Conservation (phyloP, 2,888 invertebrate species). For the Yponomeuta plumbellus region DNA sequence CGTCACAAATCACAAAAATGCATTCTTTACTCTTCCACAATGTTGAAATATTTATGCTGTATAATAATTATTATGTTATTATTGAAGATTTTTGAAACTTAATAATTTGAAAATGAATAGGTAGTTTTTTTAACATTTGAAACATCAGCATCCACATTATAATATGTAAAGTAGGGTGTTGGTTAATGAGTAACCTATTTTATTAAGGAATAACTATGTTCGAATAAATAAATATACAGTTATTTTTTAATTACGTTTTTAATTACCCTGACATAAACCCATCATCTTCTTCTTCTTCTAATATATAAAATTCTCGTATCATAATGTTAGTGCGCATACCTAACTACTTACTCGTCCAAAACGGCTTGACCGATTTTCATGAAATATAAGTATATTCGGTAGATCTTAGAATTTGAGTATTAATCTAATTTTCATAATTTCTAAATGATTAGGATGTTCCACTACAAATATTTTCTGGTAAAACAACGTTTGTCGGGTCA, state of each 20-base stretch:
- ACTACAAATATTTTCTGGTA: too few species aligned
- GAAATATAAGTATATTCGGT: too few species aligned
- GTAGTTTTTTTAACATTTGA: conserved; percentile 16
- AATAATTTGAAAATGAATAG: conserved; percentile 5
- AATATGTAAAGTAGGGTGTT: conserved; percentile 64
- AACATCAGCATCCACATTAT: conserved; percentile 58
- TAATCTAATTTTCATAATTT: too few species aligned
- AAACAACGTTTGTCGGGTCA: too few species aligned
- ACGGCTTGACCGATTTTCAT: too few species aligned
- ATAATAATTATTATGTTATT: conserved; percentile 1
- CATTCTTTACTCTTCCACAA: conserved; percentile 15
- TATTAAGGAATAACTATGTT: conserved; percentile 56
- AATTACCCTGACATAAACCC: background rate
- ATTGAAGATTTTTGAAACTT: too few species aligned
- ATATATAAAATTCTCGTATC: too few species aligned
- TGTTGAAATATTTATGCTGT: conserved; percentile 8
- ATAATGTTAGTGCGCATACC: too few species aligned
- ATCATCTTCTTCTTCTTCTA: too few species aligned
- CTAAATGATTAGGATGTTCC: too few species aligned
- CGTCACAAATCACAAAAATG: conserved; percentile 16
- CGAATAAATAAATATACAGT: conserved; percentile 50
- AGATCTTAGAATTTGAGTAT: too few species aligned
- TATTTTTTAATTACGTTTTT: conserved; percentile 40
- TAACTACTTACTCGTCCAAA: too few species aligned
- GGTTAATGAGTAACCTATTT: conserved; percentile 67